Conservation (phyloP, 1,140 invertebrate genomes). For the Drosophila azteca region DNA sequence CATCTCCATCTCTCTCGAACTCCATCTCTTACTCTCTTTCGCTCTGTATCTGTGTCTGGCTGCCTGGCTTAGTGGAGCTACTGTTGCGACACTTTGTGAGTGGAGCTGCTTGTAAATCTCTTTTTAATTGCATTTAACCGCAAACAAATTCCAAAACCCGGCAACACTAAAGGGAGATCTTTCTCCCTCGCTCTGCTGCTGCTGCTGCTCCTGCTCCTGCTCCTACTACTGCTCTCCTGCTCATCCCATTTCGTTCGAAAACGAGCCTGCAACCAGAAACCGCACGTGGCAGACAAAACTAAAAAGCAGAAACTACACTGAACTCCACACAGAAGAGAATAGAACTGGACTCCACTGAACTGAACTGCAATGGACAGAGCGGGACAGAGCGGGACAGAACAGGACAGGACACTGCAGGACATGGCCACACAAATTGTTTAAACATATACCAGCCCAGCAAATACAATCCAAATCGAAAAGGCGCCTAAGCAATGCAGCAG, state of each 20-base stretch:
- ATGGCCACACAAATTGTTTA: conserved; percentile 70
- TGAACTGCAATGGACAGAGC: background rate
- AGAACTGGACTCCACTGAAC: too few species aligned
- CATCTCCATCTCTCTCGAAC: background rate
- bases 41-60: conserved; percentile 7
- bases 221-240: background rate
- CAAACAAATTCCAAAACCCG: conserved; percentile 72
- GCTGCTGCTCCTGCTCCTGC: background rate
- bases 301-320: conserved; percentile 47
- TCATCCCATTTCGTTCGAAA: background rate
- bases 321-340: conserved; percentile 8
- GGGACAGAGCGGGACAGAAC: background rate
- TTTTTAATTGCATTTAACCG: conserved; percentile 79
- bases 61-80: conserved; percentile 11
- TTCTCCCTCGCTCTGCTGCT: conserved; percentile 3
- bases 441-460: conserved; percentile 60
- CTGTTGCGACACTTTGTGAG: conserved; percentile 47
- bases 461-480: conserved; percentile 62
- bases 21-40: conserved; percentile 2
- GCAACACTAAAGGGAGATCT: conserved; percentile 31
- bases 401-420: background rate
- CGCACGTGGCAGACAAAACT: conserved; percentile 61
- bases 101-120: conserved; percentile 72
- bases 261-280: conserved; percentile 52
- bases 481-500: conserved; percentile 26